Conservation (phyloP, 2,797 vertebrate species). For the Eupleurogrammus muticus region DNA sequence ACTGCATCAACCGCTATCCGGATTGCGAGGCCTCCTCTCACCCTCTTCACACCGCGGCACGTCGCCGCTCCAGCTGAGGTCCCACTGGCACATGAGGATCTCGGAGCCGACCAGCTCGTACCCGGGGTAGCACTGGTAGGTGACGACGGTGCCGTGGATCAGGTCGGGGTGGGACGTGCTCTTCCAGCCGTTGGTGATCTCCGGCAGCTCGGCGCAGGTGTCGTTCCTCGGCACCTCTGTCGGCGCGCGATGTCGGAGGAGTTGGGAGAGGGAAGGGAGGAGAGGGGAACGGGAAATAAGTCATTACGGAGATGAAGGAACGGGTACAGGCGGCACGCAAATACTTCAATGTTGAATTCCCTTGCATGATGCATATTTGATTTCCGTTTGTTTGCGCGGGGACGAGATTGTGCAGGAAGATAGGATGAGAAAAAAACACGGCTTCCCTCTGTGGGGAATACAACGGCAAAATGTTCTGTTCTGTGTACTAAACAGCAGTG, state of each 20-base stretch:
- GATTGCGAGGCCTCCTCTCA: constrained; percentile 72
- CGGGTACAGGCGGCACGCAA: neutral
- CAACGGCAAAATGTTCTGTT: constrained; percentile 13
- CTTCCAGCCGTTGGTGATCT: constrained; percentile 96
- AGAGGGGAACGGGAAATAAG: neutral
- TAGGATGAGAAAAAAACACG: constrained; percentile 2
- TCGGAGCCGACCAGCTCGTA: constrained; percentile 90
- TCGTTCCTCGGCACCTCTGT: constrained; percentile 96
- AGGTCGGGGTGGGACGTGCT: constrained; percentile 95
- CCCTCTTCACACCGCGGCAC: constrained; percentile 93
- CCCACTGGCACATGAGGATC: constrained; percentile 99
- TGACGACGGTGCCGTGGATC: constrained; percentile 94
- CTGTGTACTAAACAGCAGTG: constrained; percentile 40
- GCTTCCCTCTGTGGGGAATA: constrained; percentile 24
- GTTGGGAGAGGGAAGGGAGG: neutral
- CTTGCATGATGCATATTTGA: constrained; percentile 2
- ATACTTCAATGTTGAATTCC: constrained; percentile 5
- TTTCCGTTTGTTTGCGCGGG: constrained; percentile 12
- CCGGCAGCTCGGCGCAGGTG: constrained; percentile 95
- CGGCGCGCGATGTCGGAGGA: neutral
- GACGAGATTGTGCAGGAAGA: constrained; percentile 10
- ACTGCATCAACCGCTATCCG: neutral
- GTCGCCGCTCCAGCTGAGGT: constrained; percentile 95
- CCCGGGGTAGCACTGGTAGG: constrained; percentile 97
- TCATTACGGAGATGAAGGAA: constrained; percentile 6